Conservation (phyloP, 2,113 vertebrate species). For the Connochaetes taurinus region DNA sequence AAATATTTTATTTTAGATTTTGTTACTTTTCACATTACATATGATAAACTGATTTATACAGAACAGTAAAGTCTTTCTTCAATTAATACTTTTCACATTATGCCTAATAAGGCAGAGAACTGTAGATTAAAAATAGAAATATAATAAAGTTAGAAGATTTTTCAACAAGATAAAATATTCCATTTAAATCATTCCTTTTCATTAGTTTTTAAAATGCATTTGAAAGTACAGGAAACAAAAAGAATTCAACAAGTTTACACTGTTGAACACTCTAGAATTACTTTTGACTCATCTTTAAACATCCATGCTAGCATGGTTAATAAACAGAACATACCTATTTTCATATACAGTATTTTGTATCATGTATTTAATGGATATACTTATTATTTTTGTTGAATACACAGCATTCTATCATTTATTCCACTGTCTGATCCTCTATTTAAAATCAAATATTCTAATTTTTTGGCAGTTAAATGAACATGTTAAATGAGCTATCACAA, state of each 20-base stretch:
- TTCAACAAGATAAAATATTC: background rate
- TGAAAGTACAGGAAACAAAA: background rate
- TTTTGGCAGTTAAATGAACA: conserved; percentile 1
- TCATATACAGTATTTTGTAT: background rate
- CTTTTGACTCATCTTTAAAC: background rate
- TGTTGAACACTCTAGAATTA: background rate
- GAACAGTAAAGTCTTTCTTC: conserved; percentile 7
- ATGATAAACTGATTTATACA: conserved; percentile 8
- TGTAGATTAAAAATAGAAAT: conserved; percentile 25
- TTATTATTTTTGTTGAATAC: background rate
- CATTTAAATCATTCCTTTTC: conserved; percentile 3
- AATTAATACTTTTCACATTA: conserved; percentile 21
- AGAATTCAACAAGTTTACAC: background rate
- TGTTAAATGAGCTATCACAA: conserved; percentile 23
- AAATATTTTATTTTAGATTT: conserved; percentile 25
- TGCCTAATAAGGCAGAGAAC: background rate
- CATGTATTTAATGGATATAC: background rate
- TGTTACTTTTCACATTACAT: conserved; percentile 20
- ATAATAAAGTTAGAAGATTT: conserved; percentile 1
- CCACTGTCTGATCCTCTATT: background rate
- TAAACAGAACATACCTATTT: background rate
- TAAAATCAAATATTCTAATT: conserved; percentile 18
- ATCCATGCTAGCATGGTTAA: background rate
- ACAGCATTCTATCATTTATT: background rate
- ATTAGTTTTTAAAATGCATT: background rate